phyloP scores from a whole-genome alignment of 2,113 vertebrate species.

The Ptilorrhoa leucosticta region DNA sequence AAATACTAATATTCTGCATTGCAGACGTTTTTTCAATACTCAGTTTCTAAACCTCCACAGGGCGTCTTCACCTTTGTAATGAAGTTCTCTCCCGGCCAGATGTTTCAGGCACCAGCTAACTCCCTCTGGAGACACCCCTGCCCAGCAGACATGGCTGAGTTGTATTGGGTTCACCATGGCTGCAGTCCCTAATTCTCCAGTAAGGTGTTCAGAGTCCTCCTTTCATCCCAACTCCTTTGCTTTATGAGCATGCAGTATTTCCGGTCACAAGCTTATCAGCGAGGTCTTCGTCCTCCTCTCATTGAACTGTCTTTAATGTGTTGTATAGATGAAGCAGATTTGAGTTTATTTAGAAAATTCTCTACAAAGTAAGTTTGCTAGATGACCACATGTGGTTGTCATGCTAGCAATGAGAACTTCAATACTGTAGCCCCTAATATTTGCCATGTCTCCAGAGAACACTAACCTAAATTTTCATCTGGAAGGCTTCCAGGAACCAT shows the following conservation, averaged over 20 bases:
- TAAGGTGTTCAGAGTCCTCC: neutral
- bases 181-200: neutral
- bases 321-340: neutral
- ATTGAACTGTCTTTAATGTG: neutral
- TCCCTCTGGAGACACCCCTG: neutral
- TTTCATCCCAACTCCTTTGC: neutral
- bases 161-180: neutral
- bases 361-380: neutral
- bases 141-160: neutral
- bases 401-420: neutral
- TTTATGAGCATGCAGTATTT: neutral
- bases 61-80: neutral
- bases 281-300: neutral
- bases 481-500: neutral
- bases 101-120: neutral
- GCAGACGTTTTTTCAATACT: neutral
- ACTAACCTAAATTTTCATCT: neutral
- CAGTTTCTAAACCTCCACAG: neutral
- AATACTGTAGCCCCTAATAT: neutral
- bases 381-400: neutral
- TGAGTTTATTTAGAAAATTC: neutral
- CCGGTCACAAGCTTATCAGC: neutral
- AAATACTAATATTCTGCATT: slow-evolving; percentile 50
- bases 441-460: neutral
- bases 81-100: neutral